These are phyloP conservation scores for Ursus arctos DNA, from an alignment of 2,113 vertebrate genomes.

Conservation along the genomic window DNA sequence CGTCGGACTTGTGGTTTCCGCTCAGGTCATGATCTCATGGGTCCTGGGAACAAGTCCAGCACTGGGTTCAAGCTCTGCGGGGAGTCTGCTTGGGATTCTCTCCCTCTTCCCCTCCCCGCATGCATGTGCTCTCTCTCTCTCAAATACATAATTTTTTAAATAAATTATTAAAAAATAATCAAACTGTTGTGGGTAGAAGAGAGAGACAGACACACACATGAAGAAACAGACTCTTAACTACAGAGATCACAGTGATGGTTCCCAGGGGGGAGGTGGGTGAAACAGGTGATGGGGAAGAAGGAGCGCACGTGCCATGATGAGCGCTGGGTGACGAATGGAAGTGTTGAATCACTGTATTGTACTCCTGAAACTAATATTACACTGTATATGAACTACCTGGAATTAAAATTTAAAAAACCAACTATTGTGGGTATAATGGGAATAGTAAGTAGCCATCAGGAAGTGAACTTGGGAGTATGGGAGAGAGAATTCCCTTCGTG, in stretches of 20 bases:
- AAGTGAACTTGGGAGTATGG: neutral
- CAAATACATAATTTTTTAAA: neutral
- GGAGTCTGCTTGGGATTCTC: neutral
- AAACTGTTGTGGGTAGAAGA: neutral
- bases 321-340: neutral
- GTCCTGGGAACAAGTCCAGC: neutral
- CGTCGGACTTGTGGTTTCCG: neutral
- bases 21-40: neutral
- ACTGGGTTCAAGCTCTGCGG: neutral
- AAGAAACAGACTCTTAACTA: neutral
- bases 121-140: neutral
- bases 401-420: neutral
- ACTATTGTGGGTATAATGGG: neutral
- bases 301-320: neutral
- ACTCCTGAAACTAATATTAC: neutral
- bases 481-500: slow-evolving; percentile 3
- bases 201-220: neutral
- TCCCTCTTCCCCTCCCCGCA: neutral
- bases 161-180: neutral
- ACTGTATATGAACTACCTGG: neutral
- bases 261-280: neutral
- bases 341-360: neutral
- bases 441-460: neutral
- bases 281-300: neutral
- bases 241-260: neutral